Evolutionary conservation across 2,888 invertebrate species (phyloP), one percentile per base, ranked within the genome.

Genomic region (Salticus scenicus): DNA sequence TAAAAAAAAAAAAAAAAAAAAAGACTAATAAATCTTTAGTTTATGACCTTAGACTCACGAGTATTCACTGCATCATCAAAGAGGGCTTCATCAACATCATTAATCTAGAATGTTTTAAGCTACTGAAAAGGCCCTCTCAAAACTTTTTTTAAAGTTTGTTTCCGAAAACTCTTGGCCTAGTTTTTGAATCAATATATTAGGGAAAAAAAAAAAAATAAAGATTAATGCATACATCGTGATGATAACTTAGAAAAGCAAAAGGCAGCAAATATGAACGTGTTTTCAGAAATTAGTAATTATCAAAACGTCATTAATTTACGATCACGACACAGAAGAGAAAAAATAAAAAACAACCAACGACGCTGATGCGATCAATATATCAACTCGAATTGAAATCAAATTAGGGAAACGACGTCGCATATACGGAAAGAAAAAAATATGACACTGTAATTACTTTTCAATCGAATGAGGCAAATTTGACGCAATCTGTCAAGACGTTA

Each of bases 311-410:
- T 84, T 77, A 72, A 66, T 77, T 78, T 73, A 33, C 83, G 67
- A 77, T 84, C 83, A 84, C 41, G 83, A 42, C 42, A 64, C 5
- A 14, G 47, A 57, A 33, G 33, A 27, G 63, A 76, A 73, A 84
- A 77, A 77, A 73, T 51, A 37, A 37, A 37, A 37, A 37, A 37
- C 10, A 10, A 31, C 24, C 33, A 69, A 41, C 64, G 75, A 75
- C 82, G 70, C 82, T 71, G 10, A 31, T n/a, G 67, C 73, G 71
- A 84, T 84, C 83, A 84, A 84, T 84, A 84, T 57, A 84, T 84
- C 83, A 84, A 84, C 67, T 67, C 31, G 83, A 84, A 84, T 84
- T 77, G 83, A 84, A 84, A 84, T 84, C 83, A 84, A 77, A 84
- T 84, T 84, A 84, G 73, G 83, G 83, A 84, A 84, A 84, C 42